These are phyloP conservation scores for Fregata magnificens DNA, from an alignment of 2,113 vertebrate genomes.

Conservation along the genomic window DNA sequence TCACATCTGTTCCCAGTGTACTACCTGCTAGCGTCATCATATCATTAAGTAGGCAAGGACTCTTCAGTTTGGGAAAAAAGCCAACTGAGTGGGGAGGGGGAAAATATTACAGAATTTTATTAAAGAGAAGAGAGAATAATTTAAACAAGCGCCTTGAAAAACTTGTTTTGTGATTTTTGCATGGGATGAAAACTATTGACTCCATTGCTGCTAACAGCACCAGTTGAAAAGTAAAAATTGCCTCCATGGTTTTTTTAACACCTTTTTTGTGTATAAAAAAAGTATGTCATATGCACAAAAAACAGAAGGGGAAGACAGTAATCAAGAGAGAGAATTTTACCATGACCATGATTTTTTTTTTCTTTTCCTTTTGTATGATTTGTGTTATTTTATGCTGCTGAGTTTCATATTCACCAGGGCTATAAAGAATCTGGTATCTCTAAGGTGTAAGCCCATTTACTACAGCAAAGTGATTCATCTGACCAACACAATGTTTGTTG, in stretches of 20 bases:
- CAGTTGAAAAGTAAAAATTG: neutral
- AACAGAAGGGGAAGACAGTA: neutral
- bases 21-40: neutral
- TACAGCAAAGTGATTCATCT: neutral
- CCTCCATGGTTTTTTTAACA: neutral
- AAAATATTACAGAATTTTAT: neutral
- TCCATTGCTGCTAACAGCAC: neutral
- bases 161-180: neutral
- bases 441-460: neutral
- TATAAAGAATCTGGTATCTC: neutral
- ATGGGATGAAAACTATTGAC: neutral
- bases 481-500: neutral
- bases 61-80: neutral
- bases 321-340: neutral
- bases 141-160: neutral
- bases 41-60: neutral
- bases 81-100: neutral
- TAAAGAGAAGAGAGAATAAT: neutral
- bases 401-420: neutral
- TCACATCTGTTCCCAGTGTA: neutral
- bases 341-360: neutral
- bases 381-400: neutral
- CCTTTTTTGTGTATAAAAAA: neutral
- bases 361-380: neutral
- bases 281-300: neutral